These are phyloP conservation scores for Parelbella ahira DNA, from an alignment of 2,888 invertebrate species.

Conservation along the genomic window DNA sequence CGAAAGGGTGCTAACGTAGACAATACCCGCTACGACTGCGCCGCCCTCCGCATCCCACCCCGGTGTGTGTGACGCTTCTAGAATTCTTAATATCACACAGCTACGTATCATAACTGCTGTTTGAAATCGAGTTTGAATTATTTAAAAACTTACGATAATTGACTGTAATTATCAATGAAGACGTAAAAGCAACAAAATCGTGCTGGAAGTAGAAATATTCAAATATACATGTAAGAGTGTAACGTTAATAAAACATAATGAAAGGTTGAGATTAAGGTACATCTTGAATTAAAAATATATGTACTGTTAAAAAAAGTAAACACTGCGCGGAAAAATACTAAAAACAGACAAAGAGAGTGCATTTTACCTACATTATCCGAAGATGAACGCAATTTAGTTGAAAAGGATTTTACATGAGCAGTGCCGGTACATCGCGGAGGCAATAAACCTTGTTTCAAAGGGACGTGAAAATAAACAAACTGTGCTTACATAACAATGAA, in stretches of 20 bases:
- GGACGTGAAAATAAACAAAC: conserved; percentile 53
- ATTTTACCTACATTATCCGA: conserved; percentile 47
- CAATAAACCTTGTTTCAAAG: conserved; percentile 59
- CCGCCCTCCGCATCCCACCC: conserved; percentile 24
- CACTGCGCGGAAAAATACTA: conserved; percentile 24
- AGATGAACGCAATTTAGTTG: conserved; percentile 55
- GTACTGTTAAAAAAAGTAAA: too few species aligned
- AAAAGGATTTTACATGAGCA: conserved; percentile 55
- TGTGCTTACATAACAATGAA: conserved; percentile 35
- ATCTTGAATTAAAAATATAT: too few species aligned
- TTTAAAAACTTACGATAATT: too few species aligned
- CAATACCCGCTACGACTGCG: conserved; percentile 47
- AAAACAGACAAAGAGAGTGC: conserved; percentile 38
- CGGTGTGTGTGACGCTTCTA: conserved; percentile 5
- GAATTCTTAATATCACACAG: conserved; percentile 12
- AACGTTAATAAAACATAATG: too few species aligned
- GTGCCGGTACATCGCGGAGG: conserved; percentile 51
- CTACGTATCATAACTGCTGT: too few species aligned
- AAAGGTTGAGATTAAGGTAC: too few species aligned
- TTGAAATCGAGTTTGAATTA: too few species aligned
- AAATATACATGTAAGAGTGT: too few species aligned
- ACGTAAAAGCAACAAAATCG: too few species aligned
- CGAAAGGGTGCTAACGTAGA: conserved; percentile 64
- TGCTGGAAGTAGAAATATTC: too few species aligned
- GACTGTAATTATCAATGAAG: too few species aligned